Evolutionary conservation across 2,113 vertebrate species (phyloP), one percentile per base, ranked within the genome.

Genomic region (Vulpes lagopus): DNA sequence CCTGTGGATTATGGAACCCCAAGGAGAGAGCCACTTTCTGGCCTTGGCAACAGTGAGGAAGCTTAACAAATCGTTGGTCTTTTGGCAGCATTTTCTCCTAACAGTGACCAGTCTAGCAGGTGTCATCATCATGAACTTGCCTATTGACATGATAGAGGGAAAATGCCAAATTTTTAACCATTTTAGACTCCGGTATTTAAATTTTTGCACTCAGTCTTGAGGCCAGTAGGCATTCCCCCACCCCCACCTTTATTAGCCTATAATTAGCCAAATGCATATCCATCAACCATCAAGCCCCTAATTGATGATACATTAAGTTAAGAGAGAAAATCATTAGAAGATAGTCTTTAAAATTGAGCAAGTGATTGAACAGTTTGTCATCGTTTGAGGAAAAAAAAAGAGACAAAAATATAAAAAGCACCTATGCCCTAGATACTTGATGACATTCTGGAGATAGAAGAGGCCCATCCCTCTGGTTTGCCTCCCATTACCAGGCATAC

Each of bases 321-420:
- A 49, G 16, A 49, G 51, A 59, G 27, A 62, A 90, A 86, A 91
- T 53, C 80, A 74, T 53, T n/a, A 53, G 51, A 60, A 73, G 67
- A 27, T 91, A 25, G 35, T 59, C 86, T 86, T 93, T 67, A 85
- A 73, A 93, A 86, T 53, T 19, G 81, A 95, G 23, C 25, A 76
- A 53, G 43, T 27, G 19, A 9, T 30, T 23, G 25, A 76, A 67
- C 14, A 74, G 14, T 4, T 80, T 89, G 43, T 79, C 79, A 55
- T 85, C 17, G 8, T 43, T 60, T 38, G 55, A 51, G 9, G 4
- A 32, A 65, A 22, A 35, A 27, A 79, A 38, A 57, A 35, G 67
- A 82, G 57, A 30, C 17, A 22, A 67, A 69, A 35, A 57, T 35
- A 8, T 53, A 27, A 30, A 88, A 71, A 83, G 20, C 27, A 35